Evolutionary conservation across 1,140 invertebrate species (phyloP).

Genomic region (Adelges cooleyi): DNA sequence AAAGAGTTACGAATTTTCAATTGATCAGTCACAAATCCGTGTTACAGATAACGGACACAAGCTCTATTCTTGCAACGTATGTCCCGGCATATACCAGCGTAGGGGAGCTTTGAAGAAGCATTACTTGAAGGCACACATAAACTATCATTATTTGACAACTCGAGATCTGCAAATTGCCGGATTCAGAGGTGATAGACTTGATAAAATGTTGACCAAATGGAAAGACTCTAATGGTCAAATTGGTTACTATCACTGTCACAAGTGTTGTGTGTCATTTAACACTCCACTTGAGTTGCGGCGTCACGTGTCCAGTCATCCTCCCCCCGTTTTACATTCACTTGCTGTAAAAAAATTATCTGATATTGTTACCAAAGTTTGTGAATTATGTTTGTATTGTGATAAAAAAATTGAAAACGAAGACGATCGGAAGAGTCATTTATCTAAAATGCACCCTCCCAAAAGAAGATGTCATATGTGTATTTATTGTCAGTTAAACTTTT

Average conservation of each 20-base stretch:
- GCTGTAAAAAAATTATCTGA: conserved; percentile 23
- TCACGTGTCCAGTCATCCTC: conserved; percentile 36
- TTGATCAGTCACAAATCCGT: conserved; percentile 4
- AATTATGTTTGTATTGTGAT: conserved; percentile 34
- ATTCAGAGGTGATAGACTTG: conserved; percentile 10
- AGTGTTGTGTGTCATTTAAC: conserved; percentile 39
- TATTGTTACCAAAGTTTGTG: conserved; percentile 24
- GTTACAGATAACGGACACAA: conserved; percentile 36
- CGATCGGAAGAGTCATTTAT: conserved; percentile 32
- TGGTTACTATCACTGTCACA: conserved; percentile 39
- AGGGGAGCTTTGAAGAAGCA: conserved; percentile 47
- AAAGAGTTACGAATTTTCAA: conserved; percentile 7
- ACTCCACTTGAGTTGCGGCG: conserved; percentile 36
- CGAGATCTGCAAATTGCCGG: conserved; percentile 37
- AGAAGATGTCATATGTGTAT: conserved; percentile 33
- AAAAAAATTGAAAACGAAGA: conserved; percentile 31
- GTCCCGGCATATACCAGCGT: conserved; percentile 41
- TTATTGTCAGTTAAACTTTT: conserved; percentile 32
- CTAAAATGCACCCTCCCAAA: conserved; percentile 33
- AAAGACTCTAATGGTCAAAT: not conserved
- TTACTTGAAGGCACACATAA: conserved; percentile 45
- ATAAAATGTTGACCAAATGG: not conserved
- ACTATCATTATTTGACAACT: conserved; percentile 41
- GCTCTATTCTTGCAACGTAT: conserved; percentile 45
- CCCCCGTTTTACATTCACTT: conserved; percentile 8